Percentiles rank a stretch among this genome's conserved stretches.
Evolutionary conservation across 1,140 invertebrate genomes (phyloP).

Genomic region (Leucophenga varia): DNA sequence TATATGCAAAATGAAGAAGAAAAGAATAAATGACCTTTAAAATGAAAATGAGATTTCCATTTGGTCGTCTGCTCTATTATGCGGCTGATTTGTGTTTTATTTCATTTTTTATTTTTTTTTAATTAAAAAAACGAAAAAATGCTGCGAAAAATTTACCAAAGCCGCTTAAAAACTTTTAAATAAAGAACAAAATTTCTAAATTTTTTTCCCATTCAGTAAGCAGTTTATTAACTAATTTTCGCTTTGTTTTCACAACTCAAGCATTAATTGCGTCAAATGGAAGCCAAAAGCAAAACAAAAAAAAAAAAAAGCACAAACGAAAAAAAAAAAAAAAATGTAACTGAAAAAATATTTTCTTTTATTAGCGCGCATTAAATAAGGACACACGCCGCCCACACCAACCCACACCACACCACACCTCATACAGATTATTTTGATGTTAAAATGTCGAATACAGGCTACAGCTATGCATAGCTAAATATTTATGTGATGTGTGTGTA

Average conservation of each 20-base stretch:
- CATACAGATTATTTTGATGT: too few relatives aligned
- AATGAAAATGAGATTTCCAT: slow-evolving; percentile 21
- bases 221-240: not conserved
- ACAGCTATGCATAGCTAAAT: too few relatives aligned
- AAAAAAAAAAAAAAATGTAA: too few relatives aligned
- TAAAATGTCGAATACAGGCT: too few relatives aligned
- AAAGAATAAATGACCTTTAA: too few relatives aligned
- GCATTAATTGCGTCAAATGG: too few relatives aligned
- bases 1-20: too few relatives aligned
- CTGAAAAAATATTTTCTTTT: slow-evolving; percentile 22
- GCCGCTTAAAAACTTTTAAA: not conserved
- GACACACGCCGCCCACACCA: slow-evolving; percentile 36
- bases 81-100: slow-evolving; percentile 22
- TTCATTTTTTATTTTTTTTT: slow-evolving; percentile 36
- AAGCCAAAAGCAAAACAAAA: slow-evolving; percentile 16
- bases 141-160: slow-evolving; percentile 15
- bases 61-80: not conserved
- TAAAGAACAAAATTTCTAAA: not conserved
- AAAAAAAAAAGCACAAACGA: slow-evolving; percentile 11
- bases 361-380: slow-evolving; percentile 54
- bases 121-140: slow-evolving; percentile 3
- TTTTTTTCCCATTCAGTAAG: too few relatives aligned
- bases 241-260: slow-evolving; percentile 8
- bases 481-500: too few relatives aligned
- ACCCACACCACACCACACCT: slow-evolving; percentile 6